Conservation (phyloP, 2,888 invertebrate genomes). For the Oscheius sp. region DNA sequence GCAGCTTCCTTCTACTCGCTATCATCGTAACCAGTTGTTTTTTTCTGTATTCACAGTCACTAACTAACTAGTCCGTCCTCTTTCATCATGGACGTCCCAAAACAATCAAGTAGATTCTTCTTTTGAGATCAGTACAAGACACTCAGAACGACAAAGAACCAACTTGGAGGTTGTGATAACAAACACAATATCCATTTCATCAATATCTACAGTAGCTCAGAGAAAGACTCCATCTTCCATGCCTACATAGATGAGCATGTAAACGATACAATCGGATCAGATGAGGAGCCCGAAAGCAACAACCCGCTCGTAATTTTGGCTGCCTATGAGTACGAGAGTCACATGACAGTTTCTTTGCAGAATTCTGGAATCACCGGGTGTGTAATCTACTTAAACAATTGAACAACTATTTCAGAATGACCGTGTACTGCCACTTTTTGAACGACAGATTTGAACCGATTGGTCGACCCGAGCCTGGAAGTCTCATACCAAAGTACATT, state of each 20-base stretch:
- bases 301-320: not conserved
- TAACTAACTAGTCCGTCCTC: no score
- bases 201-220: no score
- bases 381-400: not conserved
- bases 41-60: no score
- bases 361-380: slow-evolving; percentile 21
- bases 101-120: no score
- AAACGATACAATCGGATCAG: not conserved
- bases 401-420: not conserved
- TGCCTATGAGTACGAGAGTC: slow-evolving; percentile 17
- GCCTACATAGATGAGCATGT: not conserved
- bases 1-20: no score
- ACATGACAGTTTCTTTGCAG: slow-evolving; percentile 5
- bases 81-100: no score
- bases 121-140: no score
- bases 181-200: no score
- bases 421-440: slow-evolving; percentile 28
- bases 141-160: no score
- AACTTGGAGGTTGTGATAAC: no score
- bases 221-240: not conserved
- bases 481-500: slow-evolving; percentile 4
- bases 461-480: slow-evolving; percentile 8
- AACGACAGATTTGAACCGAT: slow-evolving; percentile 3
- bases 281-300: not conserved
- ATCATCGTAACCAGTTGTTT: no score